These are phyloP conservation scores for Lutraria rhynchaena DNA, from an alignment of 1,140 invertebrate species.

Conservation along the genomic window DNA sequence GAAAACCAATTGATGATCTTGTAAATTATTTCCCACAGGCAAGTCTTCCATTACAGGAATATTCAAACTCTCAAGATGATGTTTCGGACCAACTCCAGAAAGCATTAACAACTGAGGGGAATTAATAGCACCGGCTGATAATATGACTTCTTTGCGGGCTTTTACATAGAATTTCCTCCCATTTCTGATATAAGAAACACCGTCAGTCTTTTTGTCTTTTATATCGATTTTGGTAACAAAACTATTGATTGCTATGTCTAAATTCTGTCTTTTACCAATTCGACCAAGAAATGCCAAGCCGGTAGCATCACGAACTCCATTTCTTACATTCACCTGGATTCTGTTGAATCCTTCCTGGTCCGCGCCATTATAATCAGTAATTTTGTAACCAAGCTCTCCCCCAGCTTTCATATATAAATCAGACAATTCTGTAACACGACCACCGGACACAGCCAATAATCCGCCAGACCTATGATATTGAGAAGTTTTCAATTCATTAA, in stretches of 20 bases:
- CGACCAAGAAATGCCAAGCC: conserved; percentile 21
- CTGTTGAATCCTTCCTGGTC: conserved; percentile 32
- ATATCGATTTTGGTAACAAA: conserved; percentile 33
- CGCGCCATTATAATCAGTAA: conserved; percentile 72
- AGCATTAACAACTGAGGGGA: conserved; percentile 94
- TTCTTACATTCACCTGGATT: conserved; percentile 21
- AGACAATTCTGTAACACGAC: conserved; percentile 60
- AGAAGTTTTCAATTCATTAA: conserved; percentile 25
- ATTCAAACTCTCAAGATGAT: conserved; percentile 31
- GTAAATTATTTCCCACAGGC: conserved; percentile 33
- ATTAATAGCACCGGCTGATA: conserved; percentile 91
- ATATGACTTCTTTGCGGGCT: conserved; percentile 46
- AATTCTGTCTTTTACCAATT: conserved; percentile 6
- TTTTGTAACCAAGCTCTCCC: conserved; percentile 79
- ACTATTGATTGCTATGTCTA: conserved; percentile 15
- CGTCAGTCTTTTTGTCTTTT: conserved; percentile 1
- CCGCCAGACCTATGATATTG: conserved; percentile 69
- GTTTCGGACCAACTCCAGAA: conserved; percentile 90
- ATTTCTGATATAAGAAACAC: conserved; percentile 22
- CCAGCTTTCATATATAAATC: conserved; percentile 68
- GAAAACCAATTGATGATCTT: conserved; percentile 8
- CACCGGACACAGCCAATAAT: conserved; percentile 61
- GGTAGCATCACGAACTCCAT: conserved; percentile 11
- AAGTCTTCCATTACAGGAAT: conserved; percentile 26
- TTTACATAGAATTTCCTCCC: conserved; percentile 1